Conservation (phyloP, 1,140 invertebrate species). For the Arctopsyche grandis region DNA sequence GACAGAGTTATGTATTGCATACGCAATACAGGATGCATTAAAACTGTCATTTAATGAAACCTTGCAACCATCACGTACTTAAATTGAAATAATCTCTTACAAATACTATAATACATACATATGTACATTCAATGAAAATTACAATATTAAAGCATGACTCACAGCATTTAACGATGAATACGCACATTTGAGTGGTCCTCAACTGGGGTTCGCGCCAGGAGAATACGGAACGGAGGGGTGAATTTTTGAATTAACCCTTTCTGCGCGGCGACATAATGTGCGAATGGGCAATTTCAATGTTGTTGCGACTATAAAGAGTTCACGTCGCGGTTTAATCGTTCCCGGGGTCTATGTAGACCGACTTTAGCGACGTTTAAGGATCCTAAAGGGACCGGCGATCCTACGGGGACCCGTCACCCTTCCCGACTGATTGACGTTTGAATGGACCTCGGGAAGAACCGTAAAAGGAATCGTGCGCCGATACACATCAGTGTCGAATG, state of each 20-base stretch:
- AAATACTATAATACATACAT: no score
- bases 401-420: background rate
- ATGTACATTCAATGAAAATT: background rate
- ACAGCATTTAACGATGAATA: background rate
- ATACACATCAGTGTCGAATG: background rate
- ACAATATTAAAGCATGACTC: background rate
- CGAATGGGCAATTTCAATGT: background rate
- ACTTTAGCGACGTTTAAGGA: conserved; percentile 10
- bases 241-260: background rate
- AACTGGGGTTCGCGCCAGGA: background rate
- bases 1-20: no score
- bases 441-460: background rate
- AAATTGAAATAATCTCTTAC: no score
- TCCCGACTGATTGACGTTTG: conserved; percentile 18
- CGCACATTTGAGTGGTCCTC: no score
- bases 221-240: background rate
- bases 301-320: conserved; percentile 3
- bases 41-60: no score
- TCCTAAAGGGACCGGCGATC: conserved; percentile 19
- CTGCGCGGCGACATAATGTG: background rate
- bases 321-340: background rate
- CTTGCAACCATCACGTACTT: no score
- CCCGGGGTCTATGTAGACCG: background rate
- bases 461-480: conserved; percentile 8
- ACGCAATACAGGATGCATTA: no score